Conservation (phyloP, 2,888 invertebrate genomes). For the Lasioglossum villosulum region DNA sequence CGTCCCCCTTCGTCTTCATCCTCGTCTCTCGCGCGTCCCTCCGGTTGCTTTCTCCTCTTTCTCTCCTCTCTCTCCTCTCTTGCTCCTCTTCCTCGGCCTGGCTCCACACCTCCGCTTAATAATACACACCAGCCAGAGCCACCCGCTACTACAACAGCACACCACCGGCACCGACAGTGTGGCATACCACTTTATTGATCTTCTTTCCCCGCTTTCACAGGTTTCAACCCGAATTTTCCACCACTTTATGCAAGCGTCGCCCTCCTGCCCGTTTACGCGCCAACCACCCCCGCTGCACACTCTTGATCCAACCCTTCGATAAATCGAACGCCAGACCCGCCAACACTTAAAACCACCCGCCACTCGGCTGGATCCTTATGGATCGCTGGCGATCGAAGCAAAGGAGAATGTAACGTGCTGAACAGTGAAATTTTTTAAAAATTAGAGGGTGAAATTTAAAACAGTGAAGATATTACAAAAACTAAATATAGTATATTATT, state of each 20-base stretch:
- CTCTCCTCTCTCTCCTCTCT: conserved; percentile 36
- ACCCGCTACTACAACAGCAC: conserved; percentile 74
- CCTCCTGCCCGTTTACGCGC: conserved; percentile 74
- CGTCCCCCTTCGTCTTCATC: conserved; percentile 50
- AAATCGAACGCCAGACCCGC: conserved; percentile 67
- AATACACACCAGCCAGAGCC: conserved; percentile 78
- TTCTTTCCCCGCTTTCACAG: conserved; percentile 80
- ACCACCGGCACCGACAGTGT: conserved; percentile 75
- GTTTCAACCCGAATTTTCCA: conserved; percentile 81
- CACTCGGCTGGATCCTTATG: background rate
- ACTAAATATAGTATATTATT: no score
- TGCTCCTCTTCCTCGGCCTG: conserved; percentile 42
- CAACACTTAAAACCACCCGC: background rate
- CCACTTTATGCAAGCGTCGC: conserved; percentile 79
- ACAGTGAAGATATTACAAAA: no score
- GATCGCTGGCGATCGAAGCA: background rate
- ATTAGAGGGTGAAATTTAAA: no score
- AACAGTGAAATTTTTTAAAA: no score
- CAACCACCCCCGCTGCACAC: conserved; percentile 16
- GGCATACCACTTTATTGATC: conserved; percentile 82
- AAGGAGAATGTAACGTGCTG: no score
- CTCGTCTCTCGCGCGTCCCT: conserved; percentile 24
- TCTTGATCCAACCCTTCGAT: conserved; percentile 72
- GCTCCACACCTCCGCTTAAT: conserved; percentile 78
- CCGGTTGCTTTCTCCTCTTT: conserved; percentile 31